Conservation (phyloP, 2,113 vertebrate species). For the Cinclus mexicanus region DNA sequence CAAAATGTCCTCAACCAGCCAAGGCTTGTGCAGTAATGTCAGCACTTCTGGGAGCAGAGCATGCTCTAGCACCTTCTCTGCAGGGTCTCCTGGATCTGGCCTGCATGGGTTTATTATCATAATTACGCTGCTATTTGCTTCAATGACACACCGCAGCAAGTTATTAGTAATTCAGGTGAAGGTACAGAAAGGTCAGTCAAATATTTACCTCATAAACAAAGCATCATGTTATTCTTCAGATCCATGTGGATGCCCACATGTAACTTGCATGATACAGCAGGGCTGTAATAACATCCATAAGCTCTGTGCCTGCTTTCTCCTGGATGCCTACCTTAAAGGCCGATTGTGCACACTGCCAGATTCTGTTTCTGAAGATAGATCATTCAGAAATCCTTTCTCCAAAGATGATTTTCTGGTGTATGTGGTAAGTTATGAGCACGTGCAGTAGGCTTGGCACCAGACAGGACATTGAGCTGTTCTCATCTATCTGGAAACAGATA, state of each 20-base stretch:
- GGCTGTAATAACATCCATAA: not conserved
- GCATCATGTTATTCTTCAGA: not conserved
- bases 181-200: not conserved
- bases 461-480: not conserved
- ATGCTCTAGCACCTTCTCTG: not conserved
- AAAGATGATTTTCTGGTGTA: not conserved
- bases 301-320: not conserved
- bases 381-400: not conserved
- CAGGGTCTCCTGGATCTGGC: not conserved
- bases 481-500: not conserved
- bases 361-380: not conserved
- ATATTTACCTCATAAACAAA: not conserved
- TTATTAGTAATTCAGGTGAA: not conserved
- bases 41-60: not conserved
- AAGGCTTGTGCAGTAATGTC: not conserved
- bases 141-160: not conserved
- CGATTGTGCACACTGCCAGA: not conserved
- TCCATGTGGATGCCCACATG: not conserved
- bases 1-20: not conserved
- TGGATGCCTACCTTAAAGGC: not conserved
- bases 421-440: not conserved
- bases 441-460: not conserved
- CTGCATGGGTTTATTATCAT: slow-evolving; percentile 1
- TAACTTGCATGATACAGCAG: not conserved
- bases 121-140: not conserved